These are phyloP conservation scores for Cylindroiulus punctatus DNA, from an alignment of 2,888 invertebrate genomes.

Conservation along the genomic window DNA sequence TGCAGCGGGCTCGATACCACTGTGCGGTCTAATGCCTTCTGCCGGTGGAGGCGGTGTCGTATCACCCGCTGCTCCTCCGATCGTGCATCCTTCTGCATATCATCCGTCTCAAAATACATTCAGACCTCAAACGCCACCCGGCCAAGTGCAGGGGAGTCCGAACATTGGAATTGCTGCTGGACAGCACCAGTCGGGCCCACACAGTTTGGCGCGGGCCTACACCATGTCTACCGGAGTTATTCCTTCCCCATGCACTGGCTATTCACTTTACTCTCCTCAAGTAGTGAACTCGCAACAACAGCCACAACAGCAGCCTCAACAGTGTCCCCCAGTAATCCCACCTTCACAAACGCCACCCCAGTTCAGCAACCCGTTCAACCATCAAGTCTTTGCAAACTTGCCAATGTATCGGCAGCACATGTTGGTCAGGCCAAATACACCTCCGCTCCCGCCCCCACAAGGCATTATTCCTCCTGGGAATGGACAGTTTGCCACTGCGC, in stretches of 20 bases:
- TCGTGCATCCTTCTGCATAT: constrained; percentile 55
- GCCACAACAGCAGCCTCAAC: constrained; percentile 55
- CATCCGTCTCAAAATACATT: constrained; percentile 55
- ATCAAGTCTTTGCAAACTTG: constrained; percentile 57
- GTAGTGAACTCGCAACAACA: constrained; percentile 54
- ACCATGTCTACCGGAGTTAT: constrained; percentile 10
- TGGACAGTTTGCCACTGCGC: constrained; percentile 52
- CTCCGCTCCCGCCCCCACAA: constrained; percentile 56
- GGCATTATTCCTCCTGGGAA: constrained; percentile 50
- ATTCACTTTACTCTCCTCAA: constrained; percentile 51
- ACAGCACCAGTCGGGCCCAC: constrained; percentile 12
- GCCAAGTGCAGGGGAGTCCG: constrained; percentile 45
- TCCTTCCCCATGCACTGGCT: constrained; percentile 39
- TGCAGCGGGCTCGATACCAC: constrained; percentile 44
- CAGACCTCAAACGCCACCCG: constrained; percentile 58
- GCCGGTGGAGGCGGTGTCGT: constrained; percentile 44
- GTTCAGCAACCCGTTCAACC: constrained; percentile 51
- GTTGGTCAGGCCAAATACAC: constrained; percentile 56
- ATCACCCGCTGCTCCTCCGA: constrained; percentile 52
- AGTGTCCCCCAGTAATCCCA: constrained; percentile 49
- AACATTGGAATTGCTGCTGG: constrained; percentile 30
- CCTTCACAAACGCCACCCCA: constrained; percentile 55
- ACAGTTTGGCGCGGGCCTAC: constrained; percentile 44
- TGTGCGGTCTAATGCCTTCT: constrained; percentile 46
- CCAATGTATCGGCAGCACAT: constrained; percentile 58